Conservation (phyloP, 2,797 vertebrate genomes). For the Yasuhikotakia modesta region DNA sequence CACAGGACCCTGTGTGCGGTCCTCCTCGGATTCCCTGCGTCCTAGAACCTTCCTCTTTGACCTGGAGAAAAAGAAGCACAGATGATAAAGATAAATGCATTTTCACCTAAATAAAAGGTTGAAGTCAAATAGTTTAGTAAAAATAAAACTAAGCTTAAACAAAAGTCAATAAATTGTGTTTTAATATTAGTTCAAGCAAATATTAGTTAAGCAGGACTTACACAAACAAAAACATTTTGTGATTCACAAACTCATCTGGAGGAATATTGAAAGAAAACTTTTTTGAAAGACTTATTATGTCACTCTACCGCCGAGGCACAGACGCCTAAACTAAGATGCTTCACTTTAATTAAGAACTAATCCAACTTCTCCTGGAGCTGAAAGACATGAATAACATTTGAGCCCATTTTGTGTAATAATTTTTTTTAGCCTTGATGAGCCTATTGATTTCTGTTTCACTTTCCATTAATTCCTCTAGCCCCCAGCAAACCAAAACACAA, state of each 20-base stretch:
- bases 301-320: background rate
- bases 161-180: background rate
- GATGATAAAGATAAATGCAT: background rate
- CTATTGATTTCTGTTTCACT: conserved; percentile 63
- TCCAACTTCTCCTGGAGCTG: conserved; percentile 25
- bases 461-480: conserved; percentile 65
- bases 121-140: background rate
- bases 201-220: conserved; percentile 30
- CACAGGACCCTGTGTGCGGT: conserved; percentile 78
- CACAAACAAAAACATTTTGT: background rate
- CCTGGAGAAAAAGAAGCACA: conserved; percentile 69
- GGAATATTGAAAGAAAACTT: background rate
- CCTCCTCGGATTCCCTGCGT: conserved; percentile 92
- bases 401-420: conserved; percentile 32
- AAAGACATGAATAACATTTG: conserved; percentile 26
- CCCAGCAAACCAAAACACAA: conserved; percentile 52
- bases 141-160: background rate
- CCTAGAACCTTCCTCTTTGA: conserved; percentile 97
- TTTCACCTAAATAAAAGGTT: background rate
- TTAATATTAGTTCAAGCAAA: background rate
- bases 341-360: conserved; percentile 15
- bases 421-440: conserved; percentile 33
- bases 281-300: background rate
- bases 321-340: background rate
- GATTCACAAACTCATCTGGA: background rate